phyloP scores from a whole-genome alignment of 64 coral and sea anemone genomes.

The Dendronephthya gigantea region DNA sequence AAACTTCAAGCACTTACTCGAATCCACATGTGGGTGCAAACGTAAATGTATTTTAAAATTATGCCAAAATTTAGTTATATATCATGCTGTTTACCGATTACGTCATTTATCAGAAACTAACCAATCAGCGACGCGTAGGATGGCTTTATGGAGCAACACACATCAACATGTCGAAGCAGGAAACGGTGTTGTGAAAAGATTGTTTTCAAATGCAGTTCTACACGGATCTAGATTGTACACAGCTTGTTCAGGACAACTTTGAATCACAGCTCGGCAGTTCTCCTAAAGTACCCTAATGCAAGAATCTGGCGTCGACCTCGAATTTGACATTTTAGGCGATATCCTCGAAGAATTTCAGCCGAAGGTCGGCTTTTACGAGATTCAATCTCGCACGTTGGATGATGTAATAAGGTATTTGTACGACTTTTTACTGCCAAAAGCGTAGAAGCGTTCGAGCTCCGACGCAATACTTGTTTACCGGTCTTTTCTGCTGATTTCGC shows the following conservation, averaged over 20 bases:
- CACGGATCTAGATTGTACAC: neutral
- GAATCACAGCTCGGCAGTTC: neutral
- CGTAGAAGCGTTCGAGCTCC: neutral
- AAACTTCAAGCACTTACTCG: no score
- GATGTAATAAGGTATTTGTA: neutral
- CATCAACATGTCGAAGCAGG: neutral
- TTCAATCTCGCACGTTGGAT: neutral
- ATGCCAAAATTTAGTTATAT: no score
- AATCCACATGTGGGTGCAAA: no score
- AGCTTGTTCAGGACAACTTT: neutral
- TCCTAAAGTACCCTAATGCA: neutral
- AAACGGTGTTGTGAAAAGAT: neutral
- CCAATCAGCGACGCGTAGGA: neutral
- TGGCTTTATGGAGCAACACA: neutral
- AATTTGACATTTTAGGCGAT: neutral
- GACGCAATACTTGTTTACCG: neutral
- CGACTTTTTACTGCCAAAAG: neutral
- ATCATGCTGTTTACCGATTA: neutral
- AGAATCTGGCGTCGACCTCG: slow-evolving; percentile 1
- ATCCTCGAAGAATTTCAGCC: neutral
- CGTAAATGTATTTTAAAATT: no score
- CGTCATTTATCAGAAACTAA: neutral
- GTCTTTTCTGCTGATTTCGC: no score
- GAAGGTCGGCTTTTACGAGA: neutral
- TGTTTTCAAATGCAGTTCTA: neutral